A percentile compares a stretch with the other conserved stretches of the same genome.
Evolutionary conservation across 2,888 invertebrate genomes (phyloP).

Genomic region (Lasioglossum lativentre): DNA sequence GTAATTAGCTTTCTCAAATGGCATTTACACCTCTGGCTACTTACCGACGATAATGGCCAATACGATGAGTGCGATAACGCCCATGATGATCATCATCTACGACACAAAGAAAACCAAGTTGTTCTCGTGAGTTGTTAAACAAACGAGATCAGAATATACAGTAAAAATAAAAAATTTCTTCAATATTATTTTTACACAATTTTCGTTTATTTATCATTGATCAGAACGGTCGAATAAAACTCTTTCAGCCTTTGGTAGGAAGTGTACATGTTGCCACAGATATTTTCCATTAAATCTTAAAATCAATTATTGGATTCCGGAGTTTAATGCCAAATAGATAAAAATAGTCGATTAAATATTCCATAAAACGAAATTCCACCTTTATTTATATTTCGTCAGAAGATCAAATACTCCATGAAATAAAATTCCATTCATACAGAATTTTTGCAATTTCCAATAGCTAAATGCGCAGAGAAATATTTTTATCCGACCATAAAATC

Average conservation of each 20-base stretch:
- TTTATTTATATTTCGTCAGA: neutral
- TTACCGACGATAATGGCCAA: conserved; percentile 94
- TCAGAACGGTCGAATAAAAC: neutral
- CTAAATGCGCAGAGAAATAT: neutral
- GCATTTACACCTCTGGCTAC: conserved; percentile 79
- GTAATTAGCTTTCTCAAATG: conserved; percentile 53
- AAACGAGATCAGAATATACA: neutral
- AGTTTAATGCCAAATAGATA: neutral
- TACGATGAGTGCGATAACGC: conserved; percentile 92
- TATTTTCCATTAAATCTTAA: neutral
- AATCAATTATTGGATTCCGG: neutral
- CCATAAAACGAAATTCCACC: neutral
- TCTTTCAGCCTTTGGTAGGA: neutral
- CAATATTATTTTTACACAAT: neutral
- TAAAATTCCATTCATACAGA: neutral
- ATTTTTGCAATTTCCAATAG: neutral
- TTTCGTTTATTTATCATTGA: too few relatives aligned
- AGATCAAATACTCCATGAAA: neutral
- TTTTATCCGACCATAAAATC: neutral
- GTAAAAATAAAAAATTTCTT: neutral
- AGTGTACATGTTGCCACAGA: neutral
- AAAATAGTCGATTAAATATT: neutral
- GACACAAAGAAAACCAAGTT: conserved; percentile 37
- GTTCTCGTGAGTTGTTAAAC: neutral
- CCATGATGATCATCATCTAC: conserved; percentile 96